Base-by-base conservation (phyloP, 2,888 invertebrate genomes). In the Rutpela maculata region DNA sequence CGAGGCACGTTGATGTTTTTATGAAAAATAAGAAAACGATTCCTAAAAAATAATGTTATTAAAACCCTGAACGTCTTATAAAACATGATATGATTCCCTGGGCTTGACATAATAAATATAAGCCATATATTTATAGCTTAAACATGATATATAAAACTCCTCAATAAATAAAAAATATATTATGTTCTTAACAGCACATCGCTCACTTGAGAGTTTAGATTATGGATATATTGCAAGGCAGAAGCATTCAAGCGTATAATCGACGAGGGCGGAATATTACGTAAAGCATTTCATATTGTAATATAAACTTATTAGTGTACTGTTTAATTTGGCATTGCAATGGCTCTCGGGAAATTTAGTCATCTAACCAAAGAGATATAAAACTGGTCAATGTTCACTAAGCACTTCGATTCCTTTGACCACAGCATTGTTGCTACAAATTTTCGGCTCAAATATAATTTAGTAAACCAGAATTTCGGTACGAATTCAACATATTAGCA, bases 401-500 rank as follows among this genome's bases (percentile, higher is more conserved):
- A 69, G 35, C 69, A 59, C 69, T 62, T n/a, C 26, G 63, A 55
- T 50, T 70, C 63, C 72, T 72, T 72, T 72, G 72, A 72, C 72
- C 72, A 11, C 77, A 65, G 68, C 50, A 70, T 71, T 63, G 67
- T 74, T 74, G 67, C 67, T 67, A 74, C 38, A 59, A 67, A 74
- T 66, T 74, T 66, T 59, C 67, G 18, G 66, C 35, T 67, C 67
- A 35, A 59, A 59, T 74, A 63, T 35, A 60, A 74, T 74, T 74
- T 67, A 26, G 43, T 26, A 62, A 74, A 67, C 74, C 74, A 43
- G 56, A 65, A 71, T 72, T 76, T 72, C 67, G 50, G 55, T 73
- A 67, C 17, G 67, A 76, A 26, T 73, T 43, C 62, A 2, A 79
- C 82, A 78, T 80, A 77, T 77, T 82, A 81, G 78, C 78, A 72